A percentile compares a stretch with the other conserved stretches of the same genome.
Conservation (phyloP, 2,888 invertebrate species). For the Agrypnus murinus region DNA sequence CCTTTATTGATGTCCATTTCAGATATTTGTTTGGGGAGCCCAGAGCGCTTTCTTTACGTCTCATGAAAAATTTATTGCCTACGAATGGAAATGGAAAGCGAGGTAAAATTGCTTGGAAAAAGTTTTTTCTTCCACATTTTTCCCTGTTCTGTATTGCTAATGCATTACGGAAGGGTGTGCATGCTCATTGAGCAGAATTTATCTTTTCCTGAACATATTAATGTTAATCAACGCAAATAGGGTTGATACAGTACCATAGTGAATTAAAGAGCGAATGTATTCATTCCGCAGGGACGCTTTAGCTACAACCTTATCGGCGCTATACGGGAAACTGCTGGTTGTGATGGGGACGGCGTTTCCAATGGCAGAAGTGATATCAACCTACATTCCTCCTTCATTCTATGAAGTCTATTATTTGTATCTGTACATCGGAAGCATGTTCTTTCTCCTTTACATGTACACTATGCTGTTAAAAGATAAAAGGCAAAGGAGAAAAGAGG, state of each 20-base stretch:
- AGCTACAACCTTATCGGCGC: slow-evolving; percentile 91
- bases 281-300: slow-evolving; percentile 82
- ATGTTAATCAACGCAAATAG: no score
- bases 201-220: slow-evolving; percentile 1
- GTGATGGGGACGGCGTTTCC: slow-evolving; percentile 97
- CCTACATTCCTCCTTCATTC: slow-evolving; percentile 94
- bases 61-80: slow-evolving; percentile 28
- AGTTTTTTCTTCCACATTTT: not conserved
- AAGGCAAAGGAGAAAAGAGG: slow-evolving; percentile 64
- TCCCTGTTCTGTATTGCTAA: slow-evolving; percentile 1
- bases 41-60: slow-evolving; percentile 19
- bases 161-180: slow-evolving; percentile 8
- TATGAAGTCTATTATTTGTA: slow-evolving; percentile 86
- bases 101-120: slow-evolving; percentile 20
- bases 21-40: slow-evolving; percentile 24
- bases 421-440: slow-evolving; percentile 81
- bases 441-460: slow-evolving; percentile 81
- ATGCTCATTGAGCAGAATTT: not conserved
- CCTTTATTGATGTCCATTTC: slow-evolving; percentile 40
- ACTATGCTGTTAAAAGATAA: slow-evolving; percentile 79
- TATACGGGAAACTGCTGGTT: slow-evolving; percentile 94
- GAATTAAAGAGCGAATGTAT: no score
- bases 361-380: slow-evolving; percentile 96
- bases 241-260: no score
- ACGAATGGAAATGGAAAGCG: slow-evolving; percentile 9